These are phyloP conservation scores for Caenorhabditis macrosperma DNA, from an alignment of 2,888 invertebrate species.

Conservation along the genomic window DNA sequence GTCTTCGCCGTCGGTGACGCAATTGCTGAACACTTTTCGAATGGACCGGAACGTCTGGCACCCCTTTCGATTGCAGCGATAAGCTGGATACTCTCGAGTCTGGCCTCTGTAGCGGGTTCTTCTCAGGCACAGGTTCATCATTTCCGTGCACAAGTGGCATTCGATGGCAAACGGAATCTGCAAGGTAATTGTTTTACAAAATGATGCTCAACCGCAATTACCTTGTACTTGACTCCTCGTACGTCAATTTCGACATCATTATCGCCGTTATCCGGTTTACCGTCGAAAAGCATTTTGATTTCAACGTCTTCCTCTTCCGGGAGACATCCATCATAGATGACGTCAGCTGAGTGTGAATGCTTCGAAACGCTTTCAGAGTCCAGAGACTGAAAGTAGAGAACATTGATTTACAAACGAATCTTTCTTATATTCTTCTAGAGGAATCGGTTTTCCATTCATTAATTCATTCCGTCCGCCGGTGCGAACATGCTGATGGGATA, in stretches of 20 bases:
- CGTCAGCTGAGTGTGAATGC: constrained; percentile 6
- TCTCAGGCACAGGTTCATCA: constrained; percentile 63
- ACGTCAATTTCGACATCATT: constrained; percentile 45
- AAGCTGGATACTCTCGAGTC: constrained; percentile 61
- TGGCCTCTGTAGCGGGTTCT: constrained; percentile 62
- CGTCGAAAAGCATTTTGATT: constrained; percentile 14
- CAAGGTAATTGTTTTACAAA: not conserved
- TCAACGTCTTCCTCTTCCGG: constrained; percentile 25
- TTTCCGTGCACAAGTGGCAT: constrained; percentile 62
- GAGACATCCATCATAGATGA: constrained; percentile 29
- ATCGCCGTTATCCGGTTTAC: not conserved
- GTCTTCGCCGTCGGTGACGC: not conserved
- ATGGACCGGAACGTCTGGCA: constrained; percentile 67
- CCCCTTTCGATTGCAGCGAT: constrained; percentile 64
- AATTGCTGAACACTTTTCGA: constrained; percentile 55
- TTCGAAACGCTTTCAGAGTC: not conserved
- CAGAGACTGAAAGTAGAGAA: not conserved
- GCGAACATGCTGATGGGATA: not conserved
- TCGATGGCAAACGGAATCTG: constrained; percentile 57
- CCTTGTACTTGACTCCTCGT: constrained; percentile 44
- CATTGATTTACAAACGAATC: too few species aligned
- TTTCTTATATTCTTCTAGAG: too few species aligned
- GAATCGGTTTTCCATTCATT: too few species aligned
- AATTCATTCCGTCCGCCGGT: too few species aligned
- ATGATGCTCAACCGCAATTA: not conserved